Evolutionary conservation across 2,888 invertebrate genomes (phyloP).

Genomic region (Drosophila pseudotalamancana): DNA sequence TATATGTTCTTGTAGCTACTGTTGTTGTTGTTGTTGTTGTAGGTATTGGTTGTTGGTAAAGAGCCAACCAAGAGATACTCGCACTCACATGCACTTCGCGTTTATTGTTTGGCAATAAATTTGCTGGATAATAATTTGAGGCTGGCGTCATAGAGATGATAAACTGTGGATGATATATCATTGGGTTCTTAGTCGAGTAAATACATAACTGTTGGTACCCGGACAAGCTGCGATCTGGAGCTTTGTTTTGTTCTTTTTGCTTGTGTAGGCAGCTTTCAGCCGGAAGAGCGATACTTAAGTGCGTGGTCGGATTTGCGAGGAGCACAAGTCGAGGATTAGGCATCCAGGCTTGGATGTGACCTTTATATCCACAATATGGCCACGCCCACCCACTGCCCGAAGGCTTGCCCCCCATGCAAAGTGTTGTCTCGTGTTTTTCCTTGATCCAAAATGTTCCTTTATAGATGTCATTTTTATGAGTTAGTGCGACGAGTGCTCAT

Average conservation of each 20-base stretch:
- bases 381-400: conserved; percentile 22
- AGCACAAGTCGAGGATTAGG: conserved; percentile 58
- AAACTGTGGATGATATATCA: conserved; percentile 82
- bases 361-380: conserved; percentile 21
- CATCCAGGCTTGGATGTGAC: conserved; percentile 4
- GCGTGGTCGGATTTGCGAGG: conserved; percentile 70
- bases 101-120: conserved; percentile 81
- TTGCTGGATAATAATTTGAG: conserved; percentile 81
- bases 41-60: conserved; percentile 39
- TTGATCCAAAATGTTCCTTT: conserved; percentile 40
- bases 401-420: conserved; percentile 68
- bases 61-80: conserved; percentile 47
- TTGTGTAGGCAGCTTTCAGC: conserved; percentile 54
- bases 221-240: neutral
- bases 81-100: conserved; percentile 49
- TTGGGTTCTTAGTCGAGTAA: conserved; percentile 75
- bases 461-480: conserved; percentile 71
- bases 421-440: conserved; percentile 58
- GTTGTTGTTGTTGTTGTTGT: conserved; percentile 24
- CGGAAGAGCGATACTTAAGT: conserved; percentile 56
- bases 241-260: conserved; percentile 16
- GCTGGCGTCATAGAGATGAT: conserved; percentile 82
- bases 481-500: conserved; percentile 76
- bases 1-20: conserved; percentile 43
- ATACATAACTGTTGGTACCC: conserved; percentile 42